These are phyloP conservation scores for Euura saliciscinereae DNA, from an alignment of 1,140 invertebrate genomes.

Conservation along the genomic window DNA sequence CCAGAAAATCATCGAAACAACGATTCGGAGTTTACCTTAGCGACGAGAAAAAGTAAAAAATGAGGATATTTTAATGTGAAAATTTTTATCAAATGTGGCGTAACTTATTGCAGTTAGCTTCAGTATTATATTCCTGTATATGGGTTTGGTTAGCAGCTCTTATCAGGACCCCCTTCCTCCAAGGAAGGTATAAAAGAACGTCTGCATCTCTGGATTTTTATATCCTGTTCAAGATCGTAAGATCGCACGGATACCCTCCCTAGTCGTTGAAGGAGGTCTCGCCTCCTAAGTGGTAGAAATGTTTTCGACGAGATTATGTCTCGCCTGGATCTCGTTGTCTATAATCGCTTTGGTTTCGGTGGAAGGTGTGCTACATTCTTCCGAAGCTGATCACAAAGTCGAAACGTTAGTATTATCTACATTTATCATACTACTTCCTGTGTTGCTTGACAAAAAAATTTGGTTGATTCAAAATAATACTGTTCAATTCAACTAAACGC, in stretches of 20 bases:
- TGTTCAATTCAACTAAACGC: too few relatives aligned
- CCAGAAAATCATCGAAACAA: too few relatives aligned
- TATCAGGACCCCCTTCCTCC: conserved; percentile 38
- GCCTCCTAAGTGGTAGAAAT: neutral
- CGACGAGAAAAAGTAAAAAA: too few relatives aligned
- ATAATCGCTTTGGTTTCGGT: neutral
- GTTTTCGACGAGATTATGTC: conserved; percentile 7
- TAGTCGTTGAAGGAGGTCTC: too few relatives aligned
- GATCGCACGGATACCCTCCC: neutral
- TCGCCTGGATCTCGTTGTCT: neutral
- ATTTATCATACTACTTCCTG: neutral
- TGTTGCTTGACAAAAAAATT: too few relatives aligned
- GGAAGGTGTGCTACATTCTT: neutral
- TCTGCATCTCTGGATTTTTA: neutral
- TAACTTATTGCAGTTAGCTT: too few relatives aligned
- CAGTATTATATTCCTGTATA: too few relatives aligned
- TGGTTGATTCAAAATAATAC: neutral
- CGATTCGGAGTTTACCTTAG: too few relatives aligned
- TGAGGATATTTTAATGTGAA: too few relatives aligned
- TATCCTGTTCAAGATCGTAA: neutral
- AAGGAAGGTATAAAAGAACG: conserved; percentile 30
- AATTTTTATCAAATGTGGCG: too few relatives aligned
- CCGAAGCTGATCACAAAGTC: neutral
- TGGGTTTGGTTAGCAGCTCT: too few relatives aligned
- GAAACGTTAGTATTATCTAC: neutral